Evolutionary conservation across 2,113 vertebrate genomes (phyloP).

Genomic region (Lota lota): DNA sequence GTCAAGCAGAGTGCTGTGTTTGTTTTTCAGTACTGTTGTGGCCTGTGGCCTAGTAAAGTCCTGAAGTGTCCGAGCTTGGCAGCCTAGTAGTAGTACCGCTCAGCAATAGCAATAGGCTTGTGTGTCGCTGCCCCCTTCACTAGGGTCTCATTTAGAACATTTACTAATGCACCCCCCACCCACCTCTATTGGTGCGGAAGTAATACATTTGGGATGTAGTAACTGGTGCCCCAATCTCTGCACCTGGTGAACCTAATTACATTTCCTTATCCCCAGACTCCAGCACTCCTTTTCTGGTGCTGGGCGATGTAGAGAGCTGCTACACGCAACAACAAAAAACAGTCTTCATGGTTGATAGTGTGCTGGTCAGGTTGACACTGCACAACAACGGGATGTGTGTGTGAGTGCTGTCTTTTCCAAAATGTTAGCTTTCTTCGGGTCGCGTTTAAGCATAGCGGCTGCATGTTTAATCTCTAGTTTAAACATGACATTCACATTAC

Average conservation of each 20-base stretch:
- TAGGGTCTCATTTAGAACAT: conserved; percentile 79
- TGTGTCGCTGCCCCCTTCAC: conserved; percentile 67
- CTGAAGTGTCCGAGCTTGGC: conserved; percentile 27
- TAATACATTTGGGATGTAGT: conserved; percentile 92
- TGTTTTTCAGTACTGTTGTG: conserved; percentile 5
- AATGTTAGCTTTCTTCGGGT: too few relatives aligned
- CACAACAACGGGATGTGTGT: background rate
- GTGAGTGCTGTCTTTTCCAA: too few relatives aligned
- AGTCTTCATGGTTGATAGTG: conserved; percentile 22
- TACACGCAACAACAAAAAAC: conserved; percentile 15
- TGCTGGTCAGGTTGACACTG: conserved; percentile 15
- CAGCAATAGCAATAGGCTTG: conserved; percentile 46
- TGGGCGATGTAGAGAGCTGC: conserved; percentile 28
- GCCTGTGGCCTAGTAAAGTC: conserved; percentile 35
- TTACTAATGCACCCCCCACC: conserved; percentile 77
- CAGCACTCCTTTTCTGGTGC: conserved; percentile 62
- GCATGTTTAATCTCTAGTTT: background rate
- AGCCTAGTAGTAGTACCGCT: conserved; percentile 1
- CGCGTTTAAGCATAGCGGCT: background rate
- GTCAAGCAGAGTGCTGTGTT: conserved; percentile 25
- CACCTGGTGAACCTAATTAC: conserved; percentile 97
- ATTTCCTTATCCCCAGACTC: conserved; percentile 73
- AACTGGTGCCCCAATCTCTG: conserved; percentile 85
- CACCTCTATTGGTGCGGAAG: conserved; percentile 85
- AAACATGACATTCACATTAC: background rate